phyloP scores from a whole-genome alignment of 1,140 invertebrate species.

The Physella acuta region DNA sequence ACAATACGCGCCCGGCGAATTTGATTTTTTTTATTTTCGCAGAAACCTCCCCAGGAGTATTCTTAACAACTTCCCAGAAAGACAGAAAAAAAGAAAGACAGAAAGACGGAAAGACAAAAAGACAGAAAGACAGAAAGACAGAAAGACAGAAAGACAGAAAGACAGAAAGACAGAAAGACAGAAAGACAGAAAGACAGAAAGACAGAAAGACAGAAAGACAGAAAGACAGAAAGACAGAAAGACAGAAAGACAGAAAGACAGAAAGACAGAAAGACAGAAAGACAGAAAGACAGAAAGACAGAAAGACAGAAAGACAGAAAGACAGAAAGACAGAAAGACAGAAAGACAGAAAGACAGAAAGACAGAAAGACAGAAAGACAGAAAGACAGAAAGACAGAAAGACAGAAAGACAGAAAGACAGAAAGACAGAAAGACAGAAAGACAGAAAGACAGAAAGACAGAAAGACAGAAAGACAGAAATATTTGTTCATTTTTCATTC shows the following conservation, averaged over 20 bases:
- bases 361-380: constrained; percentile 6
- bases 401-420: neutral
- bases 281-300: constrained; percentile 6
- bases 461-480: constrained; percentile 3
- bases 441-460: constrained; percentile 5
- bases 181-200: neutral
- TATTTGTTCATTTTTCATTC: no score
- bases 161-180: constrained; percentile 14
- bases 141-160: constrained; percentile 17
- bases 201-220: constrained; percentile 14
- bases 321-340: neutral
- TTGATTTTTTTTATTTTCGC: no score
- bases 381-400: neutral
- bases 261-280: constrained; percentile 13
- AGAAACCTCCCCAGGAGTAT: no score
- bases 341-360: constrained; percentile 1
- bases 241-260: constrained; percentile 18
- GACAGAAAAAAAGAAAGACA: no score
- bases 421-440: constrained; percentile 11
- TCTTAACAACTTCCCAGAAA: no score
- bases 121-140: constrained; percentile 9
- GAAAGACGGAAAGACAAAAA: neutral
- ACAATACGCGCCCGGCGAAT: no score
- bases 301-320: constrained; percentile 1
- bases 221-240: constrained; percentile 9